Base-by-base conservation (phyloP, 2,888 invertebrate genomes). In the Netelia inedita region DNA sequence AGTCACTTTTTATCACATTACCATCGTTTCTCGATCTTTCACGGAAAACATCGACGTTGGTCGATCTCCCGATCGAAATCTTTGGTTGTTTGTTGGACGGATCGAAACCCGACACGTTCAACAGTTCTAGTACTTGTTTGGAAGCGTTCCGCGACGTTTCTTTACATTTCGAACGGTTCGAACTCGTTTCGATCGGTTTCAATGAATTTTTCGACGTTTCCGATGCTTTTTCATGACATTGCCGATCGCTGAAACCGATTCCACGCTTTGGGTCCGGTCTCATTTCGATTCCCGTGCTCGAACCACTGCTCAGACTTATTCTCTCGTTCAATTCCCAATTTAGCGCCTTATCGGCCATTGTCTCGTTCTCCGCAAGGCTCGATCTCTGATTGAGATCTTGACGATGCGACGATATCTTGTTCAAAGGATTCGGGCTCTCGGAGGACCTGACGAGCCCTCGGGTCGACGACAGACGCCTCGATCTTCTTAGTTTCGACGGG, bases 291-390 rank as follows among this genome's bases (percentile, higher is more conserved):
- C 91, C 92, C 0, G 89, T 86, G 75, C 92, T 93, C 16, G 92
- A 93, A 2, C 92, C 92, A 82, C 93, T 93, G 79, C 90, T 91
- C 75, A 93, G 79, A 86, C 93, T 93, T 81, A 93, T 92, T 76
- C 91, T 91, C 86, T 93, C 93, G 88, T 93, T 93, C 68, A 93
- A 71, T 65, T 93, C 93, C 93, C 93, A 93, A 81, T 93, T 93
- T 76, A 93, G 92, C n/a, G 86, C 69, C 9, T 76, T 50, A 41
- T 85, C 88, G 35, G 84, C 74, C 10, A 59, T 50, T 16, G 55
- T 63, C 28, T 88, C 88, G 50, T 81, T 74, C 16, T 66, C 41
- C 59, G 79, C 63, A 1, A 35, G 63, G 43, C 66, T 82, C 19
- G 78, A 66, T 85, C 74, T 71, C 89, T 89, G 87, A 83, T 88